Evolutionary conservation across 2,888 invertebrate species (phyloP).

Genomic region (Atrina japonica): DNA sequence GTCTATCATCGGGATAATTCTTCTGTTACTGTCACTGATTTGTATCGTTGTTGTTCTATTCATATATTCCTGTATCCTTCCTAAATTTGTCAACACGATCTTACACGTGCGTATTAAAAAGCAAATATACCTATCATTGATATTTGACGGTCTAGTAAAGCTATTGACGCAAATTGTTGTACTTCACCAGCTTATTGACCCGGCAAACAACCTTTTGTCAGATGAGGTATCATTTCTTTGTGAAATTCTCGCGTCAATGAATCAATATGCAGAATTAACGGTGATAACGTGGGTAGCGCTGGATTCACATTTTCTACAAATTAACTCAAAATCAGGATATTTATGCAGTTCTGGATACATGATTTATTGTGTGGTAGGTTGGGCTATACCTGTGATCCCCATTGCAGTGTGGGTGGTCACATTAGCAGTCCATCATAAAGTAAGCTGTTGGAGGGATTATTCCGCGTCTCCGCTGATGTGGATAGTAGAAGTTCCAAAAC

Average conservation of each 20-base stretch:
- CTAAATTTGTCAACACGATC: constrained; percentile 33
- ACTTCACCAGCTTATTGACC: constrained; percentile 11
- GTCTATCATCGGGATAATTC: constrained; percentile 28
- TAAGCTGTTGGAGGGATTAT: constrained; percentile 48
- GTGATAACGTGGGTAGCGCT: constrained; percentile 46
- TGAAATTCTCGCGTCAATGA: constrained; percentile 35
- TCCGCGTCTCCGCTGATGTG: constrained; percentile 40
- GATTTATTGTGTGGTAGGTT: constrained; percentile 47
- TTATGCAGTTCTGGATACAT: constrained; percentile 40
- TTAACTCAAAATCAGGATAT: constrained; percentile 31
- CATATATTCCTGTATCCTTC: constrained; percentile 38
- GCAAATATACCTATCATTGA: constrained; percentile 39
- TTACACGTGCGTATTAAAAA: constrained; percentile 41
- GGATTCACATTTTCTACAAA: constrained; percentile 40
- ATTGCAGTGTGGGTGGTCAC: constrained; percentile 49
- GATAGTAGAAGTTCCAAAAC: constrained; percentile 44
- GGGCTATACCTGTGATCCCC: constrained; percentile 50
- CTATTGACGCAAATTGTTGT: constrained; percentile 29
- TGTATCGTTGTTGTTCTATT: constrained; percentile 32
- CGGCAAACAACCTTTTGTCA: neutral
- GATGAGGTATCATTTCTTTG: constrained; percentile 37
- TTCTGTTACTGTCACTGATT: constrained; percentile 43
- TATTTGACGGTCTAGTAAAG: constrained; percentile 37
- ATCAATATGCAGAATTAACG: constrained; percentile 33
- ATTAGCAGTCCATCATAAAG: constrained; percentile 39